Percentiles rank a stretch among this genome's conserved stretches.
Evolutionary conservation across 2,113 vertebrate species (phyloP).

Genomic region (Haemorhous mexicanus): DNA sequence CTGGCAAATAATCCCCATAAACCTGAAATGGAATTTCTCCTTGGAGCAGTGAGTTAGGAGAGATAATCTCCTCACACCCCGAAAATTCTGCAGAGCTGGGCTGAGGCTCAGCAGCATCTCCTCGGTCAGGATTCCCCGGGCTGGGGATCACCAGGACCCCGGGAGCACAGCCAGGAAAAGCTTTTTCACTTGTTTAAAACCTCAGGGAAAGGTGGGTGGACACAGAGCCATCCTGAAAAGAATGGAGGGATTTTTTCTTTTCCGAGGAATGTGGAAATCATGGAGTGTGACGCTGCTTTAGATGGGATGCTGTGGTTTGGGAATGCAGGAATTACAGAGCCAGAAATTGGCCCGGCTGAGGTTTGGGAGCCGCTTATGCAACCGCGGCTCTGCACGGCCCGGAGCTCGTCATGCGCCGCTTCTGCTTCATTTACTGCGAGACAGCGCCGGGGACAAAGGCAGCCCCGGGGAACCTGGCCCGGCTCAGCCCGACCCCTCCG

Average conservation of each 20-base stretch:
- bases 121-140: not conserved
- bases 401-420: not conserved
- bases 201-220: too few relatives aligned
- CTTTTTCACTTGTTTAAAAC: not conserved
- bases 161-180: not conserved
- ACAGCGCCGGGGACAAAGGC: not conserved
- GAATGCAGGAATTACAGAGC: not conserved
- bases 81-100: not conserved
- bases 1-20: not conserved
- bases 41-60: not conserved
- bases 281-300: not conserved
- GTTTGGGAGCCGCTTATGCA: not conserved
- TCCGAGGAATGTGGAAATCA: not conserved
- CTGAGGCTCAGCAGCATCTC: not conserved
- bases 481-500: too few relatives aligned
- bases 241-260: fast-evolving
- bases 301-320: not conserved
- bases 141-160: not conserved
- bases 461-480: not conserved
- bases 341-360: not conserved
- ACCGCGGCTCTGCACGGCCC: not conserved
- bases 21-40: not conserved
- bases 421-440: not conserved
- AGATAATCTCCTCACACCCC: not conserved
- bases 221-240: not conserved